Evolutionary conservation across 2,888 invertebrate genomes (phyloP).

Genomic region (Leucozona laternaria): DNA sequence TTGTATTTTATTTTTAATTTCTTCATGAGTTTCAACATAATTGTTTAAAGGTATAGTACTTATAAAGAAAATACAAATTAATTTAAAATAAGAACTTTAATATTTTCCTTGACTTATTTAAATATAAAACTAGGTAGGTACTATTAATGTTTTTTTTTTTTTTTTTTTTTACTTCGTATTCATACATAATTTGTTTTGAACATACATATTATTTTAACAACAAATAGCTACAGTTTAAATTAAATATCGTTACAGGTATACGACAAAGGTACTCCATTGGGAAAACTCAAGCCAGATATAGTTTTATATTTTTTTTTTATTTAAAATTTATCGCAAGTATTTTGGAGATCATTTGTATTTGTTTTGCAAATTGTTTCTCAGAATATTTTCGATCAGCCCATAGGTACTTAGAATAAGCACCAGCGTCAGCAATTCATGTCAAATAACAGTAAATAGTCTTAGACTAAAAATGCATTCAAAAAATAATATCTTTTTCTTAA

Average conservation of each 20-base stretch:
- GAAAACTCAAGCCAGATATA: conserved; percentile 71
- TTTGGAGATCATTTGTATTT: neutral
- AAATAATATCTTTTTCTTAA: no score
- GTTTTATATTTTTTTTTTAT: conserved; percentile 27
- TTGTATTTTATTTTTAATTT: conserved; percentile 1
- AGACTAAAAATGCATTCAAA: no score
- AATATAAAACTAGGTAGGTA: no score
- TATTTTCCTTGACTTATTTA: neutral
- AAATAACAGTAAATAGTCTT: no score
- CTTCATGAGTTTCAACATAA: conserved; percentile 45
- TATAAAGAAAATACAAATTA: neutral
- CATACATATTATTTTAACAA: conserved; percentile 50
- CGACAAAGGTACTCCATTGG: conserved; percentile 73
- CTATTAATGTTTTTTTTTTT: neutral
- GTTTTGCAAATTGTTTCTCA: no score
- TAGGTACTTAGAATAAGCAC: neutral
- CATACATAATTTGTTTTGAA: conserved; percentile 11
- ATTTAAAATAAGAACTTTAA: neutral
- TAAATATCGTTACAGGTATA: conserved; percentile 68
- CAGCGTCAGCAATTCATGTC: neutral
- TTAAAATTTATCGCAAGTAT: conserved; percentile 1
- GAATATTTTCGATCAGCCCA: no score
- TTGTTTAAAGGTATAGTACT: neutral
- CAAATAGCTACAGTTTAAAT: conserved; percentile 30
- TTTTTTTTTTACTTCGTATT: neutral